Evolutionary conservation across 2,113 vertebrate genomes (phyloP).

Genomic region (Pyrgilauda ruficollis): DNA sequence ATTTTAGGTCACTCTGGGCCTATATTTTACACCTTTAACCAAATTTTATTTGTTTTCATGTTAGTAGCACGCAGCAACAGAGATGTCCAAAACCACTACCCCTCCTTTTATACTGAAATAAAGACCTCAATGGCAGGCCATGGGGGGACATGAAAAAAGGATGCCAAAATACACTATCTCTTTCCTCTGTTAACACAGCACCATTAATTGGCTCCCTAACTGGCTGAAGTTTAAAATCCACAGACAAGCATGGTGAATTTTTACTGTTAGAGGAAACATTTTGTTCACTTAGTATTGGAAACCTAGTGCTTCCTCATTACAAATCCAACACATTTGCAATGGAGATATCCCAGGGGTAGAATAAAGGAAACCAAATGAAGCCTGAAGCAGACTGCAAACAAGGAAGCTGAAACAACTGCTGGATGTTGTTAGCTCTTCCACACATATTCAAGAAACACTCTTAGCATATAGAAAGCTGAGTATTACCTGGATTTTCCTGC

Average conservation of each 20-base stretch:
- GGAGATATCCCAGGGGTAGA: not conserved
- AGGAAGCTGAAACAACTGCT: not conserved
- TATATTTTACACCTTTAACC: not conserved
- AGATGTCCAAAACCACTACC: not conserved
- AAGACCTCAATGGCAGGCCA: not conserved
- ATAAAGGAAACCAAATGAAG: not conserved
- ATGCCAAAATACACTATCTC: not conserved
- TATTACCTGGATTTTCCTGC: not conserved
- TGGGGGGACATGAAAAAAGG: rapidly evolving
- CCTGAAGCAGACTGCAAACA: not conserved
- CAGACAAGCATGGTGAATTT: not conserved
- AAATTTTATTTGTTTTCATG: not conserved
- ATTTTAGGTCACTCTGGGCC: not conserved
- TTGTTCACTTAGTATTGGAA: not conserved
- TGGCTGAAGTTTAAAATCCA: not conserved
- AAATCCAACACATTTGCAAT: not conserved
- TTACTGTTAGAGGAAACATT: not conserved
- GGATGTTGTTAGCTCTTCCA: not conserved
- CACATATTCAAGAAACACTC: not conserved
- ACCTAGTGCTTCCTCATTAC: not conserved
- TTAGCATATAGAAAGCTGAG: not conserved
- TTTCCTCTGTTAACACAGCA: not conserved
- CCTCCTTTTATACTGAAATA: not conserved
- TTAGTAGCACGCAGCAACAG: not conserved
- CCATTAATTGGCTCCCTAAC: not conserved